phyloP scores from a whole-genome alignment of 2,113 vertebrate species.

The Silurus glanis region DNA sequence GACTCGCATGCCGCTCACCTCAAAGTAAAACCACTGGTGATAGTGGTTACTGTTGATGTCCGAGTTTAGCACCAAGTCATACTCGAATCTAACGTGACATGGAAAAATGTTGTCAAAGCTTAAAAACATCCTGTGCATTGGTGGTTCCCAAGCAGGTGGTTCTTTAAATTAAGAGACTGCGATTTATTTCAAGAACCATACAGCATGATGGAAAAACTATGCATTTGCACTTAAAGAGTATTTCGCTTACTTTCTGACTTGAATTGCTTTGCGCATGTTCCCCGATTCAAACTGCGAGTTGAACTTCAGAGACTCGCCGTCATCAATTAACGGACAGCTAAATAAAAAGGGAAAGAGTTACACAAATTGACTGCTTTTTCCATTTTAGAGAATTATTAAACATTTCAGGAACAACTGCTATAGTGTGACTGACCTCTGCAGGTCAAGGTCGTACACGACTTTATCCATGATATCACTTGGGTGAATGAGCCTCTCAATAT shows the following conservation, averaged over 20 bases:
- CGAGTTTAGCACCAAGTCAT: conserved; percentile 96
- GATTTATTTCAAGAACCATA: neutral
- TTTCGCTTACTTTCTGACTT: conserved; percentile 90
- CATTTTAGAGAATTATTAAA: neutral
- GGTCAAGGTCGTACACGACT: conserved; percentile 93
- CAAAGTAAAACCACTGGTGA: conserved; percentile 99
- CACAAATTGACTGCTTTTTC: neutral
- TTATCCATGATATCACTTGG: conserved; percentile 93
- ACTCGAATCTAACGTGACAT: conserved; percentile 82
- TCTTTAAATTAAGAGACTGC: neutral
- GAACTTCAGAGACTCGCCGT: conserved; percentile 89
- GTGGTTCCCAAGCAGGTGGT: neutral
- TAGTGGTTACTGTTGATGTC: conserved; percentile 99
- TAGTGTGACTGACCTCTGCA: conserved; percentile 78
- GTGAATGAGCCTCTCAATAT: conserved; percentile 96
- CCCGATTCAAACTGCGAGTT: conserved; percentile 98
- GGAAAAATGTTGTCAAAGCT: neutral
- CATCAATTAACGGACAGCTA: conserved; percentile 80
- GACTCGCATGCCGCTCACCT: conserved; percentile 93
- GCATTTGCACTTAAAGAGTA: neutral
- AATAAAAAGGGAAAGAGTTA: conserved; percentile 14
- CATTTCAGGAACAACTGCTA: neutral
- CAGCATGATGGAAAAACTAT: neutral
- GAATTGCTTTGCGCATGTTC: conserved; percentile 94
- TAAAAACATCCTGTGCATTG: neutral